Conservation (phyloP, 2,888 invertebrate species). For the Leptinotarsa juncta region DNA sequence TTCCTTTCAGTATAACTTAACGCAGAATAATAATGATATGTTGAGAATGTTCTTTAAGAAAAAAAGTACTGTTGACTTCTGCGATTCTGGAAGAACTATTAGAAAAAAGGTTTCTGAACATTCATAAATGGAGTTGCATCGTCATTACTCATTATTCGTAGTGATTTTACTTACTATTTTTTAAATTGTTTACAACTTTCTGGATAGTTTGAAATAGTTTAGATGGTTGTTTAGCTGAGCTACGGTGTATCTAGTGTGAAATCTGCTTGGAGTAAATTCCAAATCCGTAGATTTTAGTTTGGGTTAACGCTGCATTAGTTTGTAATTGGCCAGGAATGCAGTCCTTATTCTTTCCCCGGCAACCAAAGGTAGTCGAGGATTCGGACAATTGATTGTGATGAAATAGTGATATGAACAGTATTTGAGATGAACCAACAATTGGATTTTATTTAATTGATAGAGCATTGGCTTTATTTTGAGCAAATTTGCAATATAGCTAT, state of each 20-base stretch:
- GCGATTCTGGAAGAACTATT: no score
- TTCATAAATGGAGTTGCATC: neutral
- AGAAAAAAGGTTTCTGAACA: neutral
- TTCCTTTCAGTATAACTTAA: no score
- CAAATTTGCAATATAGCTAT: neutral
- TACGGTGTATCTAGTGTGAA: neutral
- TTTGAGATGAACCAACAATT: conserved; percentile 5
- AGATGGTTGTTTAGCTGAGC: neutral
- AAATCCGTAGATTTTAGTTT: neutral
- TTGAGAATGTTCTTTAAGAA: no score
- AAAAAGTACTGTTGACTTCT: no score
- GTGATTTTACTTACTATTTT: neutral
- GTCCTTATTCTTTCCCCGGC: neutral
- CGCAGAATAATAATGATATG: no score
- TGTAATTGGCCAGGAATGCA: neutral
- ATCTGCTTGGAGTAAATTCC: neutral
- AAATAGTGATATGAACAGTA: conserved; percentile 12
- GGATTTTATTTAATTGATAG: neutral
- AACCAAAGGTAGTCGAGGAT: neutral
- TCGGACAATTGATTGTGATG: neutral
- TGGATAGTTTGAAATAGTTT: neutral
- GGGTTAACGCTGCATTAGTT: neutral
- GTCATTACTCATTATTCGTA: no score
- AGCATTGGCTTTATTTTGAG: neutral
- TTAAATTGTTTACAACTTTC: neutral